Base-by-base conservation (phyloP, 2,797 vertebrate genomes). In the Phrynocephalus vlangalii region DNA sequence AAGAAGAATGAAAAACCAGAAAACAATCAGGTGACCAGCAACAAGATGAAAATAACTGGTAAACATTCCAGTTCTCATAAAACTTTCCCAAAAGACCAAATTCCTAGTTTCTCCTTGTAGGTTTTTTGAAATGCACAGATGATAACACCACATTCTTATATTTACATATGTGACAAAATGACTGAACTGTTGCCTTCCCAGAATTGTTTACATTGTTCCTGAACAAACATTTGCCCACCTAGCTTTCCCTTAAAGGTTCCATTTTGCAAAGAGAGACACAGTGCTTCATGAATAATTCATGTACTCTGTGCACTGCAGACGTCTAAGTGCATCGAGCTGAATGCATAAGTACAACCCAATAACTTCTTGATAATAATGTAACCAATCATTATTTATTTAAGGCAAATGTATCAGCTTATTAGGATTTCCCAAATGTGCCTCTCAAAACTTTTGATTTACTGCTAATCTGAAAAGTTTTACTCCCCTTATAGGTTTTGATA, bases 231-330 rank as follows among this genome's bases (percentile, higher is more conserved):
- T 38, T 82, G 81, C 26, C 63, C 26, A 79, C 30, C 60, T 2
- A 52, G 44, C 24, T 71, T 71, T 82, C 10, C 38, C 1, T 56
- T 79, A 83, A 63, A 30, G 67, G 30, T 63, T 88, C 75, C 82
- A 79, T 60, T 83, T 88, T 72, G 75, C 66, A 88, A 88, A 88
- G 78, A 48, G 38, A 83, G n/a, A n/a, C 26, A 48, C 30, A 63
- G n/a, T 3, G 6, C 72, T 52, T 44, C 24, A 22, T 77, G 66
- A 78, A 88, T 88, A 83, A 83, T 48, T 87, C 50, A n/a, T 77
- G 72, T 73, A 60, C 50, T 73, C 18, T 38, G 71, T 16, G 38
- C 63, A 78, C 18, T 30, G 18, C 18, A 88, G 81, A 78, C 9
- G 1, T 2, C 16, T 75, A 80, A 88, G 13, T 28, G 50, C n/a